Conservation (phyloP, 1,140 invertebrate species). For the Pseudoatta argentina region DNA sequence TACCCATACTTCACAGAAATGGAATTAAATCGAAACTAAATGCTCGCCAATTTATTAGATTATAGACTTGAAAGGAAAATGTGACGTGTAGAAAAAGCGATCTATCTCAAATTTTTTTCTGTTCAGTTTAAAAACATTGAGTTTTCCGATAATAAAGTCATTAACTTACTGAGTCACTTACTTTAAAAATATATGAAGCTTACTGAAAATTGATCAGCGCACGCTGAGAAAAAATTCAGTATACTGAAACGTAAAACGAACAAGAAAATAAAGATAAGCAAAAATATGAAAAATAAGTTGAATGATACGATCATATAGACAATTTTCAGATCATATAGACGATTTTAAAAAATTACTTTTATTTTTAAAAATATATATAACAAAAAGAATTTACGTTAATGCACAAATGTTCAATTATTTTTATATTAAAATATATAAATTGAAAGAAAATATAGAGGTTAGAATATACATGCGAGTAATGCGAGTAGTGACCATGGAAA, state of each 20-base stretch:
- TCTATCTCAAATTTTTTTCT: not conserved
- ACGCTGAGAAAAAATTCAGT: constrained; percentile 9
- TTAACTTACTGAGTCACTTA: constrained; percentile 17
- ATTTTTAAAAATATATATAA: constrained; percentile 12
- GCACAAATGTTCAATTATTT: not conserved
- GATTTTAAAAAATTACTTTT: not conserved
- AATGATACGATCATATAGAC: not conserved
- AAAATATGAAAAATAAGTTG: not conserved
- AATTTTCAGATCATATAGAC: not conserved
- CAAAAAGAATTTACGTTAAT: not conserved
- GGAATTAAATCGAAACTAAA: constrained; percentile 5
- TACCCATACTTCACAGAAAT: constrained; percentile 16
- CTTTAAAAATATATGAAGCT: constrained; percentile 47
- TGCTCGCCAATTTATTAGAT: constrained; percentile 29
- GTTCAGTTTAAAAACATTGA: not conserved
- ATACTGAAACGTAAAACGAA: constrained; percentile 8
- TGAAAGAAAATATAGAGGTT: not conserved
- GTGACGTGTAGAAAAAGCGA: not conserved
- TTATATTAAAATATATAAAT: not conserved
- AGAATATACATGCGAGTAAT: not conserved
- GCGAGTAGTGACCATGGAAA: constrained; percentile 4
- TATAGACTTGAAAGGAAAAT: constrained; percentile 27
- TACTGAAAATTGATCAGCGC: constrained; percentile 5
- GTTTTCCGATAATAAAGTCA: not conserved
- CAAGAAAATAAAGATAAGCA: not conserved